Conservation (phyloP, 1,140 invertebrate species). For the Littorina saxatilis region DNA sequence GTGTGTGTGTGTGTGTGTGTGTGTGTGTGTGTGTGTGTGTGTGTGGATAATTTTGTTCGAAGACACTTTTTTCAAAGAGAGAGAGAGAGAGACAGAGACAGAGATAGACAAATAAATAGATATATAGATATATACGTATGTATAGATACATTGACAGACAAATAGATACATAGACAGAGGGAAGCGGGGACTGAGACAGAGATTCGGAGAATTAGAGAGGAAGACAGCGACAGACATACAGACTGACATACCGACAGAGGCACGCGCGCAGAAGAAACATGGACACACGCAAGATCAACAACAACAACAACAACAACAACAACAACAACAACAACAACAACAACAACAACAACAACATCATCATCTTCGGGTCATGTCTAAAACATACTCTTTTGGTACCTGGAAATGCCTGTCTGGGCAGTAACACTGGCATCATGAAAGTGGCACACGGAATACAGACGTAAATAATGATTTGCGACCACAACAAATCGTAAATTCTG, state of each 20-base stretch:
- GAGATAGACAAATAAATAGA: neutral
- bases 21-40: constrained; percentile 15
- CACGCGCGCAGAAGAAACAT: neutral
- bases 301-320: too few species aligned
- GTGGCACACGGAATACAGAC: too few species aligned
- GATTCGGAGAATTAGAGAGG: neutral
- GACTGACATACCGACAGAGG: neutral
- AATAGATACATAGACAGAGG: too few species aligned
- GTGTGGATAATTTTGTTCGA: neutral
- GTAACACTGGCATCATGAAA: neutral
- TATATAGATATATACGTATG: too few species aligned
- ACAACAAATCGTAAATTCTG: too few species aligned
- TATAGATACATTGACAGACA: too few species aligned
- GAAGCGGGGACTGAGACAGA: neutral
- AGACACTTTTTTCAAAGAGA: neutral
- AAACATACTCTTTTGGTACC: neutral
- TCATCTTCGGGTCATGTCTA: neutral
- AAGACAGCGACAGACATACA: neutral
- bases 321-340: too few species aligned
- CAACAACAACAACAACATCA: neutral
- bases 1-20: constrained; percentile 15
- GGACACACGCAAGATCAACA: neutral
- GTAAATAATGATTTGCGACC: too few species aligned
- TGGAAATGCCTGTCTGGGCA: neutral
- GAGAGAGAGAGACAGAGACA: too few species aligned